Base-by-base conservation (phyloP, 37 sponge, comb jelly and placozoan genomes). In the Chondrosia reniformis region DNA sequence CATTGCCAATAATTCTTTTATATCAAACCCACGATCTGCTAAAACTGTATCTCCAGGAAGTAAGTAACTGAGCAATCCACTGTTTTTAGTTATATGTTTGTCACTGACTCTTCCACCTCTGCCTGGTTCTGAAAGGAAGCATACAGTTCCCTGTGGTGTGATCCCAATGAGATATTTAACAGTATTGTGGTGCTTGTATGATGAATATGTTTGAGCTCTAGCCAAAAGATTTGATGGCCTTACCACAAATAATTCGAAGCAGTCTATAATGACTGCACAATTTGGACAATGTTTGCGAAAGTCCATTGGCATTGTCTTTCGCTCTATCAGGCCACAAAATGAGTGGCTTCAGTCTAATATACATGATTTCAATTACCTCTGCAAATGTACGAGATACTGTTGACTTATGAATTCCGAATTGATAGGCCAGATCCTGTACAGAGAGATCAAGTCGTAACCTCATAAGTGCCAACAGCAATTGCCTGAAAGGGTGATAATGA, bases 291-390 rank as follows among this genome's bases (percentile, higher is more conserved):
- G 30, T 39, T 76, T 75, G 39, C 57, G 15, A 44, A 80, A 87
- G 39, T 46, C 49, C 38, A 58, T 44, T 24, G 87, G 87, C 45
- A 81, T 39, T 2, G 76, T 83, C 62, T 71, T 80, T 57, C 43
- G 39, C n/a, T n/a, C n/a, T n/a, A n/a, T n/a, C n/a, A n/a, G n/a
- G 85, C 78, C 89, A 89, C 7, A 81, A 30, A 45, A 87, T 72
- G 27, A 89, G 49, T 54, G 56, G 82, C 42, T 46, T 39, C 17
- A 89, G 36, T 65, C 44, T 43, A 17, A 63, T 0, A 15, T 67
- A 10, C 44, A 54, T 38, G 32, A 67, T 33, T 33, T n/a, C 63
- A 37, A 78, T 40, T n/a, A 32, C 56, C 2, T 19, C 38, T 25
- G 37, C 22, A 24, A 86, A 78, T 7, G n/a, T 82, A 19, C 79